A percentile compares a stretch with the other conserved stretches of the same genome.
These are phyloP conservation scores for Caenorhabditis parvicauda DNA, from an alignment of 2,888 invertebrate species.

Conservation along the genomic window DNA sequence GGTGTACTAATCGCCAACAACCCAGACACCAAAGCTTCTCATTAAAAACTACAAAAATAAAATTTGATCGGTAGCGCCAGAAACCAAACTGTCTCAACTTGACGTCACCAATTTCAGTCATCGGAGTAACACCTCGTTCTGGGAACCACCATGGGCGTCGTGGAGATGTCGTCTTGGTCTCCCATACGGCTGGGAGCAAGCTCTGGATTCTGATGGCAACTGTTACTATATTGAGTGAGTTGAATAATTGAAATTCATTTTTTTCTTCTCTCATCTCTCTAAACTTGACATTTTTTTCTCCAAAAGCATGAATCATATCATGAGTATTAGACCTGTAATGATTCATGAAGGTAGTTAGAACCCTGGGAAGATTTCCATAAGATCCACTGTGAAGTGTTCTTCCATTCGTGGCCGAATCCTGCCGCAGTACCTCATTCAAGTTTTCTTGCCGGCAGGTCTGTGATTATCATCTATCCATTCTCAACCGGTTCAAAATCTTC, in stretches of 20 bases:
- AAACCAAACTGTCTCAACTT: background rate
- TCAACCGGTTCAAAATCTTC: too few relatives aligned
- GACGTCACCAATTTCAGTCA: slow-evolving; percentile 37
- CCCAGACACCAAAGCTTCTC: background rate
- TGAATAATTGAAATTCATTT: background rate
- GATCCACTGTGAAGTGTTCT: too few relatives aligned
- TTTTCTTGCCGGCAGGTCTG: too few relatives aligned
- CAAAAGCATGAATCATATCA: too few relatives aligned
- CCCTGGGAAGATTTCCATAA: background rate
- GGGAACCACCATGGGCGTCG: slow-evolving; percentile 83
- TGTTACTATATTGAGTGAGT: slow-evolving; percentile 88
- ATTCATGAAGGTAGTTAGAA: background rate
- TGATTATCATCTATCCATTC: too few relatives aligned
- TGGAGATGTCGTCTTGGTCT: slow-evolving; percentile 73
- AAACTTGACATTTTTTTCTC: background rate
- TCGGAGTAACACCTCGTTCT: slow-evolving; percentile 63
- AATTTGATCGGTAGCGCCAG: background rate
- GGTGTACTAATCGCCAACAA: background rate
- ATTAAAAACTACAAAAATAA: background rate
- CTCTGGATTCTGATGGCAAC: slow-evolving; percentile 77
- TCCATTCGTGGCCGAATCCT: too few relatives aligned
- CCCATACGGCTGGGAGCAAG: slow-evolving; percentile 88
- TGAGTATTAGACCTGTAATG: background rate
- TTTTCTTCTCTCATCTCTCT: background rate
- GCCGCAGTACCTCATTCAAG: too few relatives aligned